Evolutionary conservation across 2,113 vertebrate species (phyloP), one percentile per base, ranked within the genome.

Genomic region (Neopipo cinnamomea): DNA sequence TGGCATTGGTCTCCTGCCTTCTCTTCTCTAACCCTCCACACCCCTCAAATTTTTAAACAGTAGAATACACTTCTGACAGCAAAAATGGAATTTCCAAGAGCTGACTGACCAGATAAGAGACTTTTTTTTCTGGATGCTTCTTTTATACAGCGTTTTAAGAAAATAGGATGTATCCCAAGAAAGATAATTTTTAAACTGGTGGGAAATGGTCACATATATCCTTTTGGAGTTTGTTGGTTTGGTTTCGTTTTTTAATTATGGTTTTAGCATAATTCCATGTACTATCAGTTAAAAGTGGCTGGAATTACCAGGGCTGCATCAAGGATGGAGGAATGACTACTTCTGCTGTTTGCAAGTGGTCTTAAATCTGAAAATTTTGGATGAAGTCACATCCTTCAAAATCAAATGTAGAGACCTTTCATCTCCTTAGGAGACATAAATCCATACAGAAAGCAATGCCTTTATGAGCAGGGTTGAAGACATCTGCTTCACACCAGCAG

Each of bases 231-330:
- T 63, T 47, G 6, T 39, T 55, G 5, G 10, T 46, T 41, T 22
- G 2, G 16, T 8, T 19, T 28, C 10, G 3, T 14, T 37, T 12
- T 10, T 22, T 1, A 20, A 21, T 39, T 27, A 39, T 17, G 2
- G 2, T 66, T 67, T n/a, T 53, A 74, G 6, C 11, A 9, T 81
- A 78, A 37, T 65, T 91, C n/a, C 5, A 6, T 46, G 3, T 81
- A 11, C 5, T 84, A 4, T 28, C 24, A 86, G 25, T 84, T 89
- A 61, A 52, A 84, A 85, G 67, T 33, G 2, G 47, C 25, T 70
- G 33, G 44, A 47, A 56, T 80, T 88, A 68, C 10, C 41, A 61
- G 25, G 16, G 12, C 22, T 78, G 19, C 17, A 59, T 16, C 25
- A 39, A 56, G 13, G 11, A 11, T 52, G 23, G 21, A 77, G 7